phyloP scores from a whole-genome alignment of 2,113 vertebrate genomes.

The Mus musculus region GRCm39 chr19:20159001-20159500 shows the following conservation, averaged over 20 bases:
- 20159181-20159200: background rate
- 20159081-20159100: background rate
- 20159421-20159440: conserved; percentile 84
- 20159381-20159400: conserved; percentile 81
- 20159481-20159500: conserved; percentile 82
- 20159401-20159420: conserved; percentile 83
- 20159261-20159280: conserved; percentile 9
- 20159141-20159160: conserved; percentile 27
- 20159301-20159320: conserved; percentile 46
- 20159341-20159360: conserved; percentile 74
- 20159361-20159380: conserved; percentile 84
- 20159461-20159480: conserved; percentile 83
- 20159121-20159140: background rate
- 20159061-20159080: background rate
- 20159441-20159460: conserved; percentile 84
- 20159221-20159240: conserved; percentile 37
- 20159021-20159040: background rate
- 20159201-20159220: background rate
- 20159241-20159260: background rate
- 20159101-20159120: background rate
- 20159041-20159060: conserved; percentile 14
- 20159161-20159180: conserved; percentile 28
- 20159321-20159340: conserved; percentile 48
- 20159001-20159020: background rate
- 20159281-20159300: conserved; percentile 51